Base-by-base conservation (phyloP, 2,113 vertebrate genomes). In the Thamnaconus septentrionalis region DNA sequence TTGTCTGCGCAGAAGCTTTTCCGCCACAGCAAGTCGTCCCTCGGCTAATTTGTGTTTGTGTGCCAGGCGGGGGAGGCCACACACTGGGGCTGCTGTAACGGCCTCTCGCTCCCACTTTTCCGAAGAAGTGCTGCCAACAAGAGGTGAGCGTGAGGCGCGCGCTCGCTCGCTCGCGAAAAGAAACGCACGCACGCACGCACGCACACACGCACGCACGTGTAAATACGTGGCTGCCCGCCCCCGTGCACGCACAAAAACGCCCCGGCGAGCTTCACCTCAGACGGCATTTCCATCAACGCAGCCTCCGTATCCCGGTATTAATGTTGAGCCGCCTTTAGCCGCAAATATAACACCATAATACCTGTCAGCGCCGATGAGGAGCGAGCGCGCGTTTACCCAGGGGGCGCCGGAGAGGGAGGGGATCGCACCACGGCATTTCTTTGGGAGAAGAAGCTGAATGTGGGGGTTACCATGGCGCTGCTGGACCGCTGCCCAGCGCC, bases 21-120 rank as follows among this genome's bases (percentile, higher is more conserved):
- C 81, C 84, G 78, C 82, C 85, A 87, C 85, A 86, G 82, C 76
- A 81, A 31, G 80, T 81, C 75, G 76, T 84, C 80, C 86, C 86
- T 90, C 78, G 73, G 87, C 89, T 89, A 87, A 90, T 90, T 89
- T 90, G 81, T 83, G 85, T 86, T 82, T 87, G 81, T 75, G 80
- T 87, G 86, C 87, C 85, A 83, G 85, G 18, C 18, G 18, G 18
- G 83, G 83, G 90, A 87, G 85, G 84, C 83, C 81, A 84, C 85
- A 84, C 85, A 85, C 82, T 86, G 86, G 87, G 86, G 76, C 82
- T 69, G 78, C 86, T 87, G 70, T 86, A 87, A 85, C 87, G 61
- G 75, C 69, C 87, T 83, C 76, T 86, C 83, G 78, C 85, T 82
- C 79, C 85, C 74, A 79, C 84, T 87, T 86, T 31, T 82, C 82